Evolutionary conservation across 30 jellyfish, hydroid and myxozoan species (phyloP).

Genomic region (Hydra vulgaris): DNA sequence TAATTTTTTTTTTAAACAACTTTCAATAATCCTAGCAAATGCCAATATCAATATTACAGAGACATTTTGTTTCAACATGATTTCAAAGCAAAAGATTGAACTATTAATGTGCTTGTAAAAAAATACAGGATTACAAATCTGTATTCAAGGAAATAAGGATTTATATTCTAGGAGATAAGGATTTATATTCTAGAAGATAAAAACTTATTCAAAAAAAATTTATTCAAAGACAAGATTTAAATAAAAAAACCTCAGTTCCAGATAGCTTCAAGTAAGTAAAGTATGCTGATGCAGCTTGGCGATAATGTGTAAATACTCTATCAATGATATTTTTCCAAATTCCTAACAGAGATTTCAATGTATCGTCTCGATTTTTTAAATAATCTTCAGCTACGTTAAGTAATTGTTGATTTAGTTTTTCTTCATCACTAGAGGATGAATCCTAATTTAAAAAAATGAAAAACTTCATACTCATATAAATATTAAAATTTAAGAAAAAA

Average conservation of each 20-base stretch:
- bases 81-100: too few relatives aligned
- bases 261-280: conserved; percentile 65
- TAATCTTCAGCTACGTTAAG: conserved; percentile 37
- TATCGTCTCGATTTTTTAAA: conserved; percentile 31
- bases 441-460: neutral
- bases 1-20: neutral
- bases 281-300: conserved; percentile 84
- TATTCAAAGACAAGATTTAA: neutral
- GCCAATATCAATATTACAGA: too few relatives aligned
- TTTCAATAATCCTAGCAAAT: too few relatives aligned
- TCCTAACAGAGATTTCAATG: conserved; percentile 23
- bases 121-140: too few relatives aligned
- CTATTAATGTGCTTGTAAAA: too few relatives aligned
- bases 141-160: too few relatives aligned
- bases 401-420: conserved; percentile 43
- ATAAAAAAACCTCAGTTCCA: conserved; percentile 57
- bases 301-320: conserved; percentile 87
- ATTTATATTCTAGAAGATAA: neutral
- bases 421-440: conserved; percentile 39
- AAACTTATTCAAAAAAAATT: neutral
- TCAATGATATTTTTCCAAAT: conserved; percentile 70
- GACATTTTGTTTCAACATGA: too few relatives aligned
- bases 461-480: neutral
- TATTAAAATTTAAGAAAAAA: too few relatives aligned
- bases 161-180: too few relatives aligned